Evolutionary conservation across 2,113 vertebrate genomes (phyloP).

Genomic region (Panthera leo): DNA sequence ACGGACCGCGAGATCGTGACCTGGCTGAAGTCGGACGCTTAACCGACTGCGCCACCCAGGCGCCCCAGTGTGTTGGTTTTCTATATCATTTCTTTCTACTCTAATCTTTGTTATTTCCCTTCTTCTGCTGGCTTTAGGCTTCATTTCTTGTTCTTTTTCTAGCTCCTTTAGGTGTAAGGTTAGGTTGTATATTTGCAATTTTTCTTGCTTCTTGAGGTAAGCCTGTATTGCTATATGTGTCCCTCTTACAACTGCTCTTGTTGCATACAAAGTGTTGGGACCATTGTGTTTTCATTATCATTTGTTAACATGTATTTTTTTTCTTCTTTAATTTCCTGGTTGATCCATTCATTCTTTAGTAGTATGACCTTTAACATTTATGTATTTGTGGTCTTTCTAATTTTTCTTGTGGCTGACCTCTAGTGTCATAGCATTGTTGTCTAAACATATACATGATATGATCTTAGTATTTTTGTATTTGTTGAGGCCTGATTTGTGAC

Average conservation of each 20-base stretch:
- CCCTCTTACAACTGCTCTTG: not conserved
- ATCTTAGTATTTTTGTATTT: not conserved
- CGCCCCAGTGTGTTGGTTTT: not conserved
- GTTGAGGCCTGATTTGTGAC: not conserved
- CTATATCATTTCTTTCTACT: not conserved
- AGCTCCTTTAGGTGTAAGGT: not conserved
- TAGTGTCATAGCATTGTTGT: not conserved
- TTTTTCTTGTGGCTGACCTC: not conserved
- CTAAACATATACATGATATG: not conserved
- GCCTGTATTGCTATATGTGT: not conserved
- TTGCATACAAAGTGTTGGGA: not conserved
- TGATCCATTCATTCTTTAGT: not conserved
- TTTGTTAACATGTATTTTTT: not conserved
- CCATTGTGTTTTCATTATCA: not conserved
- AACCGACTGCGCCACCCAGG: too few species aligned
- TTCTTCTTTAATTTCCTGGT: not conserved
- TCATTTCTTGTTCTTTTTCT: not conserved
- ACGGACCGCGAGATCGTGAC: too few species aligned
- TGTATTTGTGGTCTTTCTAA: not conserved
- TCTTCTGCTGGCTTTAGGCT: not conserved
- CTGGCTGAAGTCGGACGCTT: too few species aligned
- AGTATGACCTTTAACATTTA: not conserved
- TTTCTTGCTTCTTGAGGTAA: not conserved
- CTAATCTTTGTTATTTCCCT: not conserved
- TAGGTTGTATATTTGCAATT: not conserved